A percentile compares a stretch with the other conserved stretches of the same genome.
Conservation (phyloP, 2,888 invertebrate species). For the Poecilus cupreus region DNA sequence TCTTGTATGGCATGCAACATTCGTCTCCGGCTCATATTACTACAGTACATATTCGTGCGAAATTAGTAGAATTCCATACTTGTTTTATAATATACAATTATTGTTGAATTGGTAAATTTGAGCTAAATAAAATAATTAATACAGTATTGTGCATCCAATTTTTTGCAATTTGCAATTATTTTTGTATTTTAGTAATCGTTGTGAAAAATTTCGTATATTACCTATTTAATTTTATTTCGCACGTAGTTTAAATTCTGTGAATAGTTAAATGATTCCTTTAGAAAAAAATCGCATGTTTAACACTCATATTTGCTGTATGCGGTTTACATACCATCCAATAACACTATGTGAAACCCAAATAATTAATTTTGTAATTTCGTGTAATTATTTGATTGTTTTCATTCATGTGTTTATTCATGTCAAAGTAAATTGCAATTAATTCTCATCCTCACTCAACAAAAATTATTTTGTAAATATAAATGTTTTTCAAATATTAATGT, state of each 20-base stretch:
- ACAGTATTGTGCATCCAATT: too few species aligned
- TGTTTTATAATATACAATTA: too few species aligned
- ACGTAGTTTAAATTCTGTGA: not conserved
- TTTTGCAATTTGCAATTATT: too few species aligned
- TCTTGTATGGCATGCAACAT: too few species aligned
- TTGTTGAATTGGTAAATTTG: too few species aligned
- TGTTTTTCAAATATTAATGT: too few species aligned
- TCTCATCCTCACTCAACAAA: not conserved
- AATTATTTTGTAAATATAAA: too few species aligned
- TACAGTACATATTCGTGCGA: too few species aligned
- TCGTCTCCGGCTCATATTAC: too few species aligned
- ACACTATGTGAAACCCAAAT: not conserved
- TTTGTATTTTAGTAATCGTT: not conserved
- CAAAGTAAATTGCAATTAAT: not conserved
- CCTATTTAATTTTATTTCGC: not conserved
- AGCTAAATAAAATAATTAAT: too few species aligned
- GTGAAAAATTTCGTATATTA: too few species aligned
- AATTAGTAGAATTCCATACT: too few species aligned
- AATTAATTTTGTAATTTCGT: not conserved
- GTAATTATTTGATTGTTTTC: constrained; percentile 5
- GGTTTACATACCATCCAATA: not conserved
- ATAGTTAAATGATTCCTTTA: not conserved
- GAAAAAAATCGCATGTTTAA: not conserved
- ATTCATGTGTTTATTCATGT: constrained; percentile 1
- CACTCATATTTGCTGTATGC: not conserved